Evolutionary conservation across 1,140 invertebrate genomes (phyloP).

Genomic region (Drosophila seguyi): DNA sequence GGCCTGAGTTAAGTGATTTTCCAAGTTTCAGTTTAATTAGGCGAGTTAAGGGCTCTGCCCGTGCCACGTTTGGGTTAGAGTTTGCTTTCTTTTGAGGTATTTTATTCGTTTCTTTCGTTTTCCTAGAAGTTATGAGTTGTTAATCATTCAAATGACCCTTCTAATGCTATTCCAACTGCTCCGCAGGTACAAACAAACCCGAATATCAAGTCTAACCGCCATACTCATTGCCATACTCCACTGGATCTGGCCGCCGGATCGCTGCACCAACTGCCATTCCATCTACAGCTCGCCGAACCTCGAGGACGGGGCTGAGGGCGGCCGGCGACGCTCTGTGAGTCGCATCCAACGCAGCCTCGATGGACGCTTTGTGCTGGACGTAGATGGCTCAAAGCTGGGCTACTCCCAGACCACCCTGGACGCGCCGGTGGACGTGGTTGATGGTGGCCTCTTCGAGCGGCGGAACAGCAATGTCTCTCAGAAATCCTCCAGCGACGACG

Average conservation of each 20-base stretch:
- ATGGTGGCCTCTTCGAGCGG: conserved; percentile 85
- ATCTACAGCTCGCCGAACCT: conserved; percentile 81
- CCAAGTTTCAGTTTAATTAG: conserved; percentile 5
- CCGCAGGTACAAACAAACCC: conserved; percentile 94
- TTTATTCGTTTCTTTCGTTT: neutral
- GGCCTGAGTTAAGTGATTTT: conserved; percentile 28
- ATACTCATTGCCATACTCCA: conserved; percentile 88
- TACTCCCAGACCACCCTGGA: conserved; percentile 50
- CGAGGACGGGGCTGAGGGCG: conserved; percentile 56
- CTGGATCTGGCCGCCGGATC: conserved; percentile 90
- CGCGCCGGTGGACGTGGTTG: conserved; percentile 62
- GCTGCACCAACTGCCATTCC: conserved; percentile 86
- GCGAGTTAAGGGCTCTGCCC: neutral
- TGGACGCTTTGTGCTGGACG: conserved; percentile 89
- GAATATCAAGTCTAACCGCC: conserved; percentile 95
- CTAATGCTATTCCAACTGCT: conserved; percentile 19
- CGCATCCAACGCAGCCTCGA: conserved; percentile 90
- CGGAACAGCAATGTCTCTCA: conserved; percentile 88
- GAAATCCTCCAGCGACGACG: conserved; percentile 92
- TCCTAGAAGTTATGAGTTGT: neutral
- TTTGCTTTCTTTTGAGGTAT: conserved; percentile 25
- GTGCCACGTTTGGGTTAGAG: neutral
- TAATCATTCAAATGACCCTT: neutral
- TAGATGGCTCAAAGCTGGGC: conserved; percentile 74
- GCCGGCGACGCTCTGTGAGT: conserved; percentile 70